A percentile compares a stretch with the other conserved stretches of the same genome.
These are phyloP conservation scores for Ephialtes manifestator DNA, from an alignment of 2,888 invertebrate species.

Conservation along the genomic window DNA sequence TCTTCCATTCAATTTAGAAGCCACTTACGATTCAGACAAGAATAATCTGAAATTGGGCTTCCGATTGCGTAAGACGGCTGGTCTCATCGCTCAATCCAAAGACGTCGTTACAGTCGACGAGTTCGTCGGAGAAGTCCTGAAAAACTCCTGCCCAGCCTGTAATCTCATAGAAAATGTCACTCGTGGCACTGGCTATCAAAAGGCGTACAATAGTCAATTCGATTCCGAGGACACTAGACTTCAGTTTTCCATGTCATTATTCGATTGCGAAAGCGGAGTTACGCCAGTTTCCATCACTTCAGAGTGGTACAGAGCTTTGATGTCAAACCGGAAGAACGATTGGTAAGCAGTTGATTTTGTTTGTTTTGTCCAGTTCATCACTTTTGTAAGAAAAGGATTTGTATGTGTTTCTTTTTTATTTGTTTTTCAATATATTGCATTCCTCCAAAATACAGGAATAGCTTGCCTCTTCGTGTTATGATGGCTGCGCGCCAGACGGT, in stretches of 20 bases:
- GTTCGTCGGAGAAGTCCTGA: conserved; percentile 77
- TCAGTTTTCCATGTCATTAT: conserved; percentile 71
- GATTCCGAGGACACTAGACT: conserved; percentile 79
- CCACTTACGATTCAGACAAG: conserved; percentile 77
- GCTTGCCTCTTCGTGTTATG: conserved; percentile 40
- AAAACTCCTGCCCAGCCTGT: conserved; percentile 81
- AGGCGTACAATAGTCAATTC: conserved; percentile 51
- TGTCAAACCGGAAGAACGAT: conserved; percentile 66
- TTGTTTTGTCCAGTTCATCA: neutral
- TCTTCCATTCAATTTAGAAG: conserved; percentile 79
- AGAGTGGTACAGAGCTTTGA: conserved; percentile 69
- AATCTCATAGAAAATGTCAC: conserved; percentile 79
- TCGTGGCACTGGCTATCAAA: conserved; percentile 75
- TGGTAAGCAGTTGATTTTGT: conserved; percentile 65
- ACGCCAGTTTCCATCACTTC: conserved; percentile 59
- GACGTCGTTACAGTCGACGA: conserved; percentile 82
- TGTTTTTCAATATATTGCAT: conserved; percentile 6
- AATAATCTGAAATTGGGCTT: conserved; percentile 80
- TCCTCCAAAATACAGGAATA: conserved; percentile 64
- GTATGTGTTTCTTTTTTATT: neutral
- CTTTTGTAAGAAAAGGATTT: neutral
- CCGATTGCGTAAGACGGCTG: conserved; percentile 78
- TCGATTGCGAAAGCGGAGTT: conserved; percentile 79
- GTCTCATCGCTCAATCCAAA: conserved; percentile 79
- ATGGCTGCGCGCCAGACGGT: conserved; percentile 73